Evolutionary conservation across 2,888 invertebrate genomes (phyloP).

Genomic region (Zygaena filipendulae): DNA sequence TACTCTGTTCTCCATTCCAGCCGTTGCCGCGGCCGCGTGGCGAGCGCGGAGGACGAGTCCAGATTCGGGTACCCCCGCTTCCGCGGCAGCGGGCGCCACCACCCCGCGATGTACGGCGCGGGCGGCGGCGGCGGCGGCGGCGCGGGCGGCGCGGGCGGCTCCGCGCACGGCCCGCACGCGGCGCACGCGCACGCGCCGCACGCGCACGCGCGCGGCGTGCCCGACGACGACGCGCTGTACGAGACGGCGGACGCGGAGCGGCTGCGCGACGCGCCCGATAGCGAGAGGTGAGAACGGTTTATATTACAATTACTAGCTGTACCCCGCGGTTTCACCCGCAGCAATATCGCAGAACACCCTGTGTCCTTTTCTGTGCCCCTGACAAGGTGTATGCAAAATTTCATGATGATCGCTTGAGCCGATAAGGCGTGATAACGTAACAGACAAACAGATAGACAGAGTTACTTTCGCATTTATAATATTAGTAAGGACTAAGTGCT

Average conservation of each 20-base stretch:
- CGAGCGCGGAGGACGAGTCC: slow-evolving; percentile 72
- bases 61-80: slow-evolving; percentile 81
- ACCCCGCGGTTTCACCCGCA: slow-evolving; percentile 2
- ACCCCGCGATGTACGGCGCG: slow-evolving; percentile 47
- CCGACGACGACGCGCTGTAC: slow-evolving; percentile 87
- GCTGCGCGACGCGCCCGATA: slow-evolving; percentile 82
- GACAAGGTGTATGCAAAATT: no score
- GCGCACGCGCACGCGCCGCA: slow-evolving; percentile 42
- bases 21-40: slow-evolving; percentile 48
- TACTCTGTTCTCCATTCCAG: no score
- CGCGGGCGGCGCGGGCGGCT: slow-evolving; percentile 49
- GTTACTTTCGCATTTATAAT: no score
- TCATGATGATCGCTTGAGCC: no score
- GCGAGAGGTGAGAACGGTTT: slow-evolving; percentile 86
- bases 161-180: slow-evolving; percentile 44
- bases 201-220: slow-evolving; percentile 45
- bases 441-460: no score
- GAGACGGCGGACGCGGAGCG: slow-evolving; percentile 84
- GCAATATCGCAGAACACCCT: no score
- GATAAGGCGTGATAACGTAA: no score
- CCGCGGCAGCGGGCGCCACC: slow-evolving; percentile 51
- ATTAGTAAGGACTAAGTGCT: no score
- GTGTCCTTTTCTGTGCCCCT: no score
- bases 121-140: slow-evolving; percentile 47
- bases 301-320: no score